phyloP scores from a whole-genome alignment of 2,797 vertebrate species.

The Acipenser transmontanus region DNA sequence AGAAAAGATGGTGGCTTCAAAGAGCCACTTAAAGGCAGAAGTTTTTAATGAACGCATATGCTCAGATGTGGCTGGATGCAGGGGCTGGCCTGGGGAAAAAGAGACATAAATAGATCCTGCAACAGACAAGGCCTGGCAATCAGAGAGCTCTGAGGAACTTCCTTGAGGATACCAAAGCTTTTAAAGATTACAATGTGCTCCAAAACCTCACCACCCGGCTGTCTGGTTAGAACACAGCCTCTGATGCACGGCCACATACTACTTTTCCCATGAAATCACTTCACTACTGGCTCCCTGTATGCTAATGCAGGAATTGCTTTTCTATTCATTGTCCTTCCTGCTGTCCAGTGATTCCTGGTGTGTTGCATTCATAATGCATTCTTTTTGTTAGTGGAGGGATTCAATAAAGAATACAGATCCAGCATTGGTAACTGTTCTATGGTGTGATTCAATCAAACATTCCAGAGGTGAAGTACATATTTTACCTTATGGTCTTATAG shows the following conservation, averaged over 20 bases:
- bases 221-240: constrained; percentile 24
- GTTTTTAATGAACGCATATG: constrained; percentile 19
- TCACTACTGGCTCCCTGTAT: too few relatives aligned
- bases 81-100: neutral
- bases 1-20: constrained; percentile 15
- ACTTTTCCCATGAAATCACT: neutral
- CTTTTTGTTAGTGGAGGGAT: too few relatives aligned
- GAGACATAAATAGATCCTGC: constrained; percentile 3
- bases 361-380: too few relatives aligned
- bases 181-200: constrained; percentile 46
- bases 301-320: too few relatives aligned
- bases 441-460: too few relatives aligned
- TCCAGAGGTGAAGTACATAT: too few relatives aligned
- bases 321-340: too few relatives aligned
- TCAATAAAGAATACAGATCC: too few relatives aligned
- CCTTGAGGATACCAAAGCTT: neutral
- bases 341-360: too few relatives aligned
- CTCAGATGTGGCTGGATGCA: constrained; percentile 17
- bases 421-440: too few relatives aligned
- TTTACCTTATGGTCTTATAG: too few relatives aligned
- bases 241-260: constrained; percentile 24
- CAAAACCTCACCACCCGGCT: constrained; percentile 22
- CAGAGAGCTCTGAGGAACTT: neutral
- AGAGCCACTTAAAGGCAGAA: constrained; percentile 14
- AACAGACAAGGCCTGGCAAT: neutral